phyloP scores from a whole-genome alignment of 2,797 vertebrate genomes.

The Carcharodon carcharias region DNA sequence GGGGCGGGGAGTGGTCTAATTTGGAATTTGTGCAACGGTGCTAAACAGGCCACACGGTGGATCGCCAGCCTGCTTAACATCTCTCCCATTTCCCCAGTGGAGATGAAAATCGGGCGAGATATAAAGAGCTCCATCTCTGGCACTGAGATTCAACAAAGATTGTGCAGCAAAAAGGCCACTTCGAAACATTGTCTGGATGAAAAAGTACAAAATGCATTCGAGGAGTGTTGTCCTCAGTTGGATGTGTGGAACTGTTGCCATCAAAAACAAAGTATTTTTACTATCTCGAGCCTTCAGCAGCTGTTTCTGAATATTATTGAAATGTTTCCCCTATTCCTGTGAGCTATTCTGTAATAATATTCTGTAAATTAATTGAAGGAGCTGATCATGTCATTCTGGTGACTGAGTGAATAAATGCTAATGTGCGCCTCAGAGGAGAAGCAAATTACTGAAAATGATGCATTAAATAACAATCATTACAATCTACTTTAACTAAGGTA shows the following conservation, averaged over 20 bases:
- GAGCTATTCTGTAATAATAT: conserved; percentile 26
- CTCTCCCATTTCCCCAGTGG: not conserved
- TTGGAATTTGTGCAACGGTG: not conserved
- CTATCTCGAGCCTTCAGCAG: not conserved
- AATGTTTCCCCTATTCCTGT: conserved; percentile 4
- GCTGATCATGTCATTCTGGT: conserved; percentile 29
- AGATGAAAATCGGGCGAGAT: not conserved
- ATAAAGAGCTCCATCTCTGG: not conserved
- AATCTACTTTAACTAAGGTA: conserved; percentile 31
- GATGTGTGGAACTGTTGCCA: not conserved
- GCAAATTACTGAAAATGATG: conserved; percentile 33
- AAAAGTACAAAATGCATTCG: no score
- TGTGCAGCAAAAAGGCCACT: no score
- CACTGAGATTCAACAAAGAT: not conserved
- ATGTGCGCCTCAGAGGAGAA: conserved; percentile 15
- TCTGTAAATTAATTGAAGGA: conserved; percentile 20
- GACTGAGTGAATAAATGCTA: conserved; percentile 32
- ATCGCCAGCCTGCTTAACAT: not conserved
- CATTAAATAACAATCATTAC: conserved; percentile 36
- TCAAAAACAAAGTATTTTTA: not conserved
- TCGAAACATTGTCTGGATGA: not conserved
- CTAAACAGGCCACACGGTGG: not conserved
- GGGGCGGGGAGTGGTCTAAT: not conserved
- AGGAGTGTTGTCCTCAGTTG: not conserved
- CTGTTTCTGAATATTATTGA: not conserved